Evolutionary conservation across 2,113 vertebrate genomes (phyloP).

Genomic region (Oncorhynchus masou): DNA sequence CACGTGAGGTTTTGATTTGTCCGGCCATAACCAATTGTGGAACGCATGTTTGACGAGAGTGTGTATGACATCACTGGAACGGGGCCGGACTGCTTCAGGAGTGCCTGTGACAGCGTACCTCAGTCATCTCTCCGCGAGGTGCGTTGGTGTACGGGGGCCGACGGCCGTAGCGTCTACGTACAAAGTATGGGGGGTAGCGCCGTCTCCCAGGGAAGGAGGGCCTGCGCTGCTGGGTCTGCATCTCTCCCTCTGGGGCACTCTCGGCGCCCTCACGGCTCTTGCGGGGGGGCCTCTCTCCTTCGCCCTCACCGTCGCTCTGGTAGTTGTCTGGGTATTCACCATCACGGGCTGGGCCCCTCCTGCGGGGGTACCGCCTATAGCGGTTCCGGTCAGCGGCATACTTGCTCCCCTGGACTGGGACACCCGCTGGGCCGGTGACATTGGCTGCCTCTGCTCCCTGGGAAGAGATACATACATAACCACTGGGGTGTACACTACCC

Average conservation of each 20-base stretch:
- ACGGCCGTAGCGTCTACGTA: constrained; percentile 89
- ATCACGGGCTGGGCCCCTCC: constrained; percentile 92
- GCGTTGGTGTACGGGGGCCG: constrained; percentile 91
- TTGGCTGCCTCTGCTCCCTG: constrained; percentile 98
- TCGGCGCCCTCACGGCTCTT: constrained; percentile 86
- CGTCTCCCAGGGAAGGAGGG: constrained; percentile 86
- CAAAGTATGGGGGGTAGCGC: constrained; percentile 97
- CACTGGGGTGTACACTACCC: too few species aligned
- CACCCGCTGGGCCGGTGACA: constrained; percentile 94
- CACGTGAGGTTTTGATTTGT: too few species aligned
- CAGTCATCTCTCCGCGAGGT: constrained; percentile 87
- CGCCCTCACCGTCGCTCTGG: constrained; percentile 87
- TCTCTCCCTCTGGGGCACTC: constrained; percentile 86
- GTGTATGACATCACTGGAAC: constrained; percentile 35
- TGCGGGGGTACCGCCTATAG: constrained; percentile 94
- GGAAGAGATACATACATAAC: background rate
- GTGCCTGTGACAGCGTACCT: constrained; percentile 75
- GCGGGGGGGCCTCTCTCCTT: constrained; percentile 82
- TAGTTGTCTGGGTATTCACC: constrained; percentile 98
- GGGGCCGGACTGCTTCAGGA: constrained; percentile 38
- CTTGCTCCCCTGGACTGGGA: constrained; percentile 98
- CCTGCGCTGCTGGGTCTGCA: constrained; percentile 83
- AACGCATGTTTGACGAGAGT: constrained; percentile 22
- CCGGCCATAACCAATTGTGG: constrained; percentile 4
- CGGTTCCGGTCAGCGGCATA: constrained; percentile 98